Conservation (phyloP, 2,888 invertebrate genomes). For the Drepanosiphum platanoidis region DNA sequence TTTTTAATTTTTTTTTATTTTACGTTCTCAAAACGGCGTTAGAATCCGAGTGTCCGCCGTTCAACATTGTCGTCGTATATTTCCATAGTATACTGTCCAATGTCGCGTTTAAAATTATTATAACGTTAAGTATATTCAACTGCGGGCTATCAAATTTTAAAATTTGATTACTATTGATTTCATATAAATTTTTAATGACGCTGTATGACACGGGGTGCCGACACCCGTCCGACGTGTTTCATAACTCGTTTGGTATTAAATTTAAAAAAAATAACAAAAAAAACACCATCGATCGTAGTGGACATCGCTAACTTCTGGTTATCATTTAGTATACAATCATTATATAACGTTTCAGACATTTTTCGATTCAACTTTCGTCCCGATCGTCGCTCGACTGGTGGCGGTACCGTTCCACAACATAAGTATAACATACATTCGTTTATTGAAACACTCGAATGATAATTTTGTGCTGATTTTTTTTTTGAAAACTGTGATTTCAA, state of each 20-base stretch:
- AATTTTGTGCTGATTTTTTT: not conserved
- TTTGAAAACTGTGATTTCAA: not conserved
- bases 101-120: not conserved
- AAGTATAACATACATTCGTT: too few species aligned
- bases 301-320: not conserved
- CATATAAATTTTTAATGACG: not conserved
- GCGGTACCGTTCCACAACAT: not conserved
- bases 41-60: too few species aligned
- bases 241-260: not conserved
- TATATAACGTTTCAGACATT: not conserved
- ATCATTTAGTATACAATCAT: not conserved
- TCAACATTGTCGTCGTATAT: too few species aligned
- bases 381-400: too few species aligned
- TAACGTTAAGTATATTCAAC: not conserved
- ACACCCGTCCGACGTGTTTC: not conserved
- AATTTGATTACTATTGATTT: too few species aligned
- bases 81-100: not conserved
- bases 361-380: not conserved
- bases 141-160: not conserved
- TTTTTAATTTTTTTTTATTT: too few species aligned
- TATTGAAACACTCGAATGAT: not conserved
- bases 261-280: not conserved
- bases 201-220: not conserved
- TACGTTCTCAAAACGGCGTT: too few species aligned
- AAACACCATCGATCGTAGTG: not conserved